Evolutionary conservation across 1,140 invertebrate species (phyloP).

Genomic region (Diorhabda elongata): DNA sequence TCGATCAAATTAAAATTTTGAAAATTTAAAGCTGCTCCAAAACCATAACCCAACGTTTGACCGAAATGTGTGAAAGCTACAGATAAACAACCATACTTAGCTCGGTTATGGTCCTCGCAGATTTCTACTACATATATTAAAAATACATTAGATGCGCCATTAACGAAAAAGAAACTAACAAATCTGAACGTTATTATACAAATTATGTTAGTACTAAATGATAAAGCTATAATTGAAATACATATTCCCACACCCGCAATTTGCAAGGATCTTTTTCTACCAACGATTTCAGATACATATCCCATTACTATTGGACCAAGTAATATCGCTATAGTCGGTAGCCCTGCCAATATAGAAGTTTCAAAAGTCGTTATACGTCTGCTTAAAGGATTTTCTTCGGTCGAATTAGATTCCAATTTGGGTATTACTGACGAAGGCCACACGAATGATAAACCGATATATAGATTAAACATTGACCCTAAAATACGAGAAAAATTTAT

Average conservation of each 20-base stretch:
- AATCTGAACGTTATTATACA: background rate
- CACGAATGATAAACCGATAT: background rate
- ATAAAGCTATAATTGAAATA: background rate
- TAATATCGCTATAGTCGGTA: background rate
- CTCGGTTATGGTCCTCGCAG: background rate
- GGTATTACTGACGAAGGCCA: background rate
- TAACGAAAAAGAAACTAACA: background rate
- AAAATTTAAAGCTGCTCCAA: background rate
- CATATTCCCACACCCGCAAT: background rate
- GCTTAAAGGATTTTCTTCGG: background rate
- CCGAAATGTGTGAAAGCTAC: background rate
- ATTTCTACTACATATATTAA: background rate
- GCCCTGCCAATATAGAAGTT: background rate
- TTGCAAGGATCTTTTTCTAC: background rate
- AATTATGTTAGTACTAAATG: background rate
- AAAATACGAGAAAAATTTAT: background rate
- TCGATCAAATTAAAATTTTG: background rate
- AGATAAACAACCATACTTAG: background rate
- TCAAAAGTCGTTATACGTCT: background rate
- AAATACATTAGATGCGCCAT: background rate
- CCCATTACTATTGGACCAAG: background rate
- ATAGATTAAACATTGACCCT: background rate
- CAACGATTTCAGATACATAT: background rate
- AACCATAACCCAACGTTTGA: background rate
- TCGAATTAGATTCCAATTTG: background rate